A percentile compares a stretch with the other conserved stretches of the same genome.
Evolutionary conservation across 2,113 vertebrate genomes (phyloP).

Genomic region (Psilopsiagon aurifrons): DNA sequence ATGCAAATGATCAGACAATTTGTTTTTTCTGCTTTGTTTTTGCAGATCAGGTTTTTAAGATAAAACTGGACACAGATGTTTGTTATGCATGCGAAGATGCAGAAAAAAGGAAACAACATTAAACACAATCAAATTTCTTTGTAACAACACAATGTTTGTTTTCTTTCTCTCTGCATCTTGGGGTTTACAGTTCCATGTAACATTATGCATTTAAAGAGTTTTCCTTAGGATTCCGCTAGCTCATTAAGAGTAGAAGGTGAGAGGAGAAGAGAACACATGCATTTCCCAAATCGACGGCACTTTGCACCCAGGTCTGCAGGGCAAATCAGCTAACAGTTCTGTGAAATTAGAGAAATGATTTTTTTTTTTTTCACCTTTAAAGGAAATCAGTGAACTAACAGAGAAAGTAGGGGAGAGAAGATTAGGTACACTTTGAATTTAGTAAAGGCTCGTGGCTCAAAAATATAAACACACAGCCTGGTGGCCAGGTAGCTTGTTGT

Average conservation of each 20-base stretch:
- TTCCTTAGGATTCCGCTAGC: background rate
- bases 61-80: background rate
- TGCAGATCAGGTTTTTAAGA: background rate
- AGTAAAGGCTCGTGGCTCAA: background rate
- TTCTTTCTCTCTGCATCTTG: background rate
- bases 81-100: background rate
- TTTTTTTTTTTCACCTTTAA: background rate
- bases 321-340: background rate
- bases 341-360: background rate
- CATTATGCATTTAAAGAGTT: background rate
- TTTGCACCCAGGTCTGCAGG: background rate
- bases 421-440: background rate
- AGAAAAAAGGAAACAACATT: background rate
- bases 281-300: background rate
- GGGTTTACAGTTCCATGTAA: background rate
- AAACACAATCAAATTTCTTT: background rate
- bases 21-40: background rate
- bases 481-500: conserved; percentile 28
- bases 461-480: background rate
- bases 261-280: background rate
- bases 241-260: background rate
- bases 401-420: background rate
- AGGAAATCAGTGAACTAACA: background rate
- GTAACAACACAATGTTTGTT: background rate
- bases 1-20: background rate